phyloP scores from a whole-genome alignment of 2,888 invertebrate genomes.

The Dermolepida albohirtum region DNA sequence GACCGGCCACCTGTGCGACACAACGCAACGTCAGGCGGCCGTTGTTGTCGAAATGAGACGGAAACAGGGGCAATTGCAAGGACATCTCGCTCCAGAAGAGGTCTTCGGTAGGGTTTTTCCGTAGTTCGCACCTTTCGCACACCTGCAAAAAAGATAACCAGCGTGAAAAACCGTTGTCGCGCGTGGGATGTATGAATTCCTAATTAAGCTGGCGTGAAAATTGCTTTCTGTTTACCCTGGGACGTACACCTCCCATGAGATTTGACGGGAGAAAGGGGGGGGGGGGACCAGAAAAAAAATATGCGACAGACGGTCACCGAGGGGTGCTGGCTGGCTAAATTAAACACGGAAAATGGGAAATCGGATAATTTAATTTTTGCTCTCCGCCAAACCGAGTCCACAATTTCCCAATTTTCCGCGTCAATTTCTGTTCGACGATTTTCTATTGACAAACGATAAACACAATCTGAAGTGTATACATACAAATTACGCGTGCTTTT shows the following conservation, averaged over 20 bases:
- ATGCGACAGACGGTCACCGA: no score
- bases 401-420: slow-evolving; percentile 29
- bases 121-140: slow-evolving; percentile 58
- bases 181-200: slow-evolving; percentile 7
- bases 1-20: slow-evolving; percentile 76
- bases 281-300: no score
- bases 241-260: no score
- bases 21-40: slow-evolving; percentile 79
- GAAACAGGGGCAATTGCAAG: slow-evolving; percentile 69
- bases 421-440: slow-evolving; percentile 20
- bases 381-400: slow-evolving; percentile 2
- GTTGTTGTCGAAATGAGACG: slow-evolving; percentile 69
- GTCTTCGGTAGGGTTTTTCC: slow-evolving; percentile 63
- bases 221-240: neutral
- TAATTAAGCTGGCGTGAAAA: slow-evolving; percentile 11
- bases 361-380: slow-evolving; percentile 33
- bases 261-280: no score
- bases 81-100: slow-evolving; percentile 70
- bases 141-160: slow-evolving; percentile 51
- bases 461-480: slow-evolving; percentile 33
- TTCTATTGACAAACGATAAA: slow-evolving; percentile 30
- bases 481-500: slow-evolving; percentile 1
- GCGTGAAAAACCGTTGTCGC: slow-evolving; percentile 5
- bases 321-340: slow-evolving; percentile 6
- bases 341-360: slow-evolving; percentile 24